A percentile compares a stretch with the other conserved stretches of the same genome.
These are phyloP conservation scores for Sander lucioperca DNA, from an alignment of 2,113 vertebrate genomes.

Conservation along the genomic window DNA sequence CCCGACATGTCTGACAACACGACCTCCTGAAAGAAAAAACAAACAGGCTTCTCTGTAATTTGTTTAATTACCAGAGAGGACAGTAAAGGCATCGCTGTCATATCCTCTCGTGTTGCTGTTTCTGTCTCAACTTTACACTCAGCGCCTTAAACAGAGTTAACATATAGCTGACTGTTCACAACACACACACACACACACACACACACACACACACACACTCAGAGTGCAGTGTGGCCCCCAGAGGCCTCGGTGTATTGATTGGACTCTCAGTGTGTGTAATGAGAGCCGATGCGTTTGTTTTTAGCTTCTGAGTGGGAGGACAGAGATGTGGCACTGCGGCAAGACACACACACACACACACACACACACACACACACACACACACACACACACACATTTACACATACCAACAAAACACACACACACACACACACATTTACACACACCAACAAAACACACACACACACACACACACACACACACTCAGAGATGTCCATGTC, in stretches of 20 bases:
- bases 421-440: background rate
- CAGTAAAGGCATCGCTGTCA: background rate
- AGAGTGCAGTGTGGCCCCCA: constrained; percentile 37
- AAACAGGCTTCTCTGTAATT: background rate
- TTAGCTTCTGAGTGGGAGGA: constrained; percentile 74
- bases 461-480: background rate
- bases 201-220: constrained; percentile 24
- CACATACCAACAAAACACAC: background rate
- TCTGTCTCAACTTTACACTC: constrained; percentile 30
- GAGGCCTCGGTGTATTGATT: constrained; percentile 64
- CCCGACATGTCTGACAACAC: background rate
- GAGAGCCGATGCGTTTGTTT: constrained; percentile 73
- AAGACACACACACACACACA: constrained; percentile 47
- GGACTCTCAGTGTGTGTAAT: constrained; percentile 67
- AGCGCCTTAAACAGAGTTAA: constrained; percentile 18
- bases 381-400: background rate
- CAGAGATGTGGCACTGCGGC: constrained; percentile 70
- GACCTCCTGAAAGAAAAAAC: background rate
- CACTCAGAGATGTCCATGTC: constrained; percentile 20
- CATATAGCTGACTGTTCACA: constrained; percentile 20
- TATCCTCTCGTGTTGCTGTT: background rate
- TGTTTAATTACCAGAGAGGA: background rate
- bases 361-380: background rate
- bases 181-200: constrained; percentile 21
- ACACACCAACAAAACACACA: background rate